Percentiles rank a stretch among this genome's conserved stretches.
phyloP scores from a whole-genome alignment of 2,888 invertebrate species.

The Platycheirus albimanus region DNA sequence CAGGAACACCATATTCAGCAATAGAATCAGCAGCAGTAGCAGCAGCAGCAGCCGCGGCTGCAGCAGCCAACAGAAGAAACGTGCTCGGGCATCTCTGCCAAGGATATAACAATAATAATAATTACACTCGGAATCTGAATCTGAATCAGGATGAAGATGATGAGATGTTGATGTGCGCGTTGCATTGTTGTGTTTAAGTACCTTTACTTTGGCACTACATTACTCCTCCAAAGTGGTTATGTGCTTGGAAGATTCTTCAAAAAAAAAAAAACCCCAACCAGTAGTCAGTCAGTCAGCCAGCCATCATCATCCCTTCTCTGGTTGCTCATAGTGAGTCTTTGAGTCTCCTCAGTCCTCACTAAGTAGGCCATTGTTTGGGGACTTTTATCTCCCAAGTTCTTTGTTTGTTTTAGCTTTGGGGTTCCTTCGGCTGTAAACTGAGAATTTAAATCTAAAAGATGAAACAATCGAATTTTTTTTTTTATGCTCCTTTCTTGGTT shows the following conservation, averaged over 20 bases:
- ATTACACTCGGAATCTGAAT: too few relatives aligned
- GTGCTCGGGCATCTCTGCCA: conserved; percentile 78
- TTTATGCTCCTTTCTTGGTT: too few relatives aligned
- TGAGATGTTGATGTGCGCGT: conserved; percentile 54
- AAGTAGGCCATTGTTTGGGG: conserved; percentile 59
- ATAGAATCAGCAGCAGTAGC: too few relatives aligned
- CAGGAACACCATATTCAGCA: background rate
- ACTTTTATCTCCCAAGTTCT: conserved; percentile 4
- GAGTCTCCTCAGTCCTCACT: conserved; percentile 31
- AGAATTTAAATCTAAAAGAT: conserved; percentile 34
- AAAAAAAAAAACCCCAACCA: too few relatives aligned
- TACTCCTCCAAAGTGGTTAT: conserved; percentile 62
- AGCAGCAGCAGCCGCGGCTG: too few relatives aligned
- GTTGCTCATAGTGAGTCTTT: conserved; percentile 38
- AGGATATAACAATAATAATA: conserved; percentile 79
- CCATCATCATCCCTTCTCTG: background rate
- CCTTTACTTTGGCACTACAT: conserved; percentile 71
- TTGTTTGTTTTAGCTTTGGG: conserved; percentile 30
- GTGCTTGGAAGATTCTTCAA: conserved; percentile 35
- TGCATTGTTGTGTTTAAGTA: conserved; percentile 70
- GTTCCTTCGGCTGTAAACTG: conserved; percentile 28
- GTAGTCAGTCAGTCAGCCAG: background rate
- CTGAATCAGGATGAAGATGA: conserved; percentile 51
- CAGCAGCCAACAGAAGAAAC: conserved; percentile 55
- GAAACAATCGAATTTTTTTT: conserved; percentile 22